Conservation (phyloP, 2,888 invertebrate genomes). For the Aquatica leii region DNA sequence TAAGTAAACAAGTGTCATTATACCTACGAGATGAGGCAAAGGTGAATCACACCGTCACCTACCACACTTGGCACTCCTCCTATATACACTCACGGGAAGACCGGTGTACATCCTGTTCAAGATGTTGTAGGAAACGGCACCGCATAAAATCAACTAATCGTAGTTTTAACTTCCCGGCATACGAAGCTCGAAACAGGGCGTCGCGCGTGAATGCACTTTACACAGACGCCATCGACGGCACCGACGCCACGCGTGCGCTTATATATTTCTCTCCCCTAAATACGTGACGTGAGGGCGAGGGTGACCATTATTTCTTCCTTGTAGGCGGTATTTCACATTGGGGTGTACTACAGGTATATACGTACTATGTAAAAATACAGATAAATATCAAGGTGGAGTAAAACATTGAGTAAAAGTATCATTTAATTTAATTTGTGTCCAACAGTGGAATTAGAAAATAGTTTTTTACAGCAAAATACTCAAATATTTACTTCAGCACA, state of each 20-base stretch:
- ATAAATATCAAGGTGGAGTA: conserved; percentile 11
- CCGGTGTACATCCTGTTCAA: conserved; percentile 25
- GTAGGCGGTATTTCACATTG: conserved; percentile 26
- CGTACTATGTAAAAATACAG: conserved; percentile 20
- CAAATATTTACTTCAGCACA: too few relatives aligned
- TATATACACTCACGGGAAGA: conserved; percentile 16
- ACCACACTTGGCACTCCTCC: conserved; percentile 29
- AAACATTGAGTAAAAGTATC: not conserved
- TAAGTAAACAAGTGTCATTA: conserved; percentile 26
- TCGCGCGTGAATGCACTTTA: conserved; percentile 41
- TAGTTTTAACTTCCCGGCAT: conserved; percentile 25
- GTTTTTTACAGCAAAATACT: too few relatives aligned
- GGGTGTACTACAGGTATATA: conserved; percentile 23
- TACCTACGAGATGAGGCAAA: conserved; percentile 25
- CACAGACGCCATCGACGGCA: conserved; percentile 37
- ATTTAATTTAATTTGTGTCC: conserved; percentile 21
- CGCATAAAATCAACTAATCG: conserved; percentile 23
- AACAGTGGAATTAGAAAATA: too few relatives aligned
- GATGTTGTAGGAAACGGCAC: conserved; percentile 18
- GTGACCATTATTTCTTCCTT: conserved; percentile 30
- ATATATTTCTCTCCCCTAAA: conserved; percentile 34
- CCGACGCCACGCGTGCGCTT: conserved; percentile 38
- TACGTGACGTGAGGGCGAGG: conserved; percentile 34
- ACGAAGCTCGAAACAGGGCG: conserved; percentile 38
- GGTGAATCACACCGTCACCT: conserved; percentile 33